Evolutionary conservation across 2,113 vertebrate species (phyloP), one percentile per base, ranked within the genome.

Genomic region (Ptilorrhoa leucosticta): DNA sequence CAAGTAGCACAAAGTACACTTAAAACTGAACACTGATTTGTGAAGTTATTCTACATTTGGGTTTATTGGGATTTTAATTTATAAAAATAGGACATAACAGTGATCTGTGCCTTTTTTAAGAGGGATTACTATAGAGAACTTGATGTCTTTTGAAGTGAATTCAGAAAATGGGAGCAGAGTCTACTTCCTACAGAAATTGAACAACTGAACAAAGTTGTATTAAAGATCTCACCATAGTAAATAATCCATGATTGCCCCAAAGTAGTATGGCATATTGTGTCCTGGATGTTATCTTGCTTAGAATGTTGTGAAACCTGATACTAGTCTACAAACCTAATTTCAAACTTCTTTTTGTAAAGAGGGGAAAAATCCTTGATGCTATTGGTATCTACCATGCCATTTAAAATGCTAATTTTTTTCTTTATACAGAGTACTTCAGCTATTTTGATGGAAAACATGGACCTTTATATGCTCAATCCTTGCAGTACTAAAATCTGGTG

Each of bases 401-500:
- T 71, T 50, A 39, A 91, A 86, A 82, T 58, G 28, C 24, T 22
- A 7, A 27, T 70, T 19, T 72, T 76, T 20, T 47, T 94, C 61
- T 95, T 92, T 37, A 69, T 87, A 64, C 91, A 99, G 99, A 99
- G 99, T 94, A 99, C 99, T 72, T 99, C 99, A 87, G 99, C 99
- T 93, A 99, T 99, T 97, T 98, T 99, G 73, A 99, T 99, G 98
- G 99, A 99, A 97, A 99, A 99, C 73, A 99, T 99, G 99, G 99
- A 99, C 80, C 98, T 99, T 81, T 99, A 99, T 93, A 99, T 99
- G 99, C 96, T 99, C 80, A 99, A 99, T 97, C 99, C 99, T 35
- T 99, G 99, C 98, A 99, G 99, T 98, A 99, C 99, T 96, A 99
- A 99, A 98, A 99, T 99, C 95, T 99, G 99, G 99, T 99, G 96